Evolutionary conservation across 2,113 vertebrate genomes (phyloP), one percentile per base, ranked within the genome.

Genomic region (Phycodurus eques): DNA sequence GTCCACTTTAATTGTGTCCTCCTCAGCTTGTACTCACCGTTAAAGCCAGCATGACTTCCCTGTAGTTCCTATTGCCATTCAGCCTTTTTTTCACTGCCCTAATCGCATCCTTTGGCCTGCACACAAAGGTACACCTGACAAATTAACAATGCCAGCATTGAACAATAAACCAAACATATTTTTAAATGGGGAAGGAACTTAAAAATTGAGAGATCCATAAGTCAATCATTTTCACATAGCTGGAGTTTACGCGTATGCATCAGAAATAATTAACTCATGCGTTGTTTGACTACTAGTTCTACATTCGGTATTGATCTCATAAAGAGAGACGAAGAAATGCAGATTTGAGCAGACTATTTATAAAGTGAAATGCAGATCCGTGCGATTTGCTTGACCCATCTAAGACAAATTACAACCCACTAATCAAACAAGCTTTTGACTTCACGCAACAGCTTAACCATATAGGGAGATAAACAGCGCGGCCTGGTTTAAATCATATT

Each of bases 1-100:
- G 15, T 10, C 8, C 19, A 22, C 39, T 13, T 2, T 19, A 51
- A 31, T 19, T 67, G 15, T 8, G 8, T 2, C 27, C 8, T 44
- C 33, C 15, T 31, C 15, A 51, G 2, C 44, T 3, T 70, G 20
- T 27, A 73, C 96, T 95, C 86, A 99, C 98, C 59, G 96, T 99
- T 84, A 99, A 90, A 0, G 96, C 94, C 87, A 99, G 84, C 96
- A 99, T 99, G 83, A 99, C 98, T 82, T 99, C 98, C 77, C 95
- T 93, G 83, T 97, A 98, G 90, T 99, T 99, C 84, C 93, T 95
- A 91, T 98, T 99, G 74, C 97, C 97, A 27, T 94, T 97, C 72
- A 99, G 92, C 70, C 96, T 94, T 89, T 99, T 99, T 92, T 98
- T 99, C 71, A 99, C 91, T 0, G 97, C 98, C 80, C 95, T 94